These are phyloP conservation scores for Myoxocephalus aenaeus DNA, from an alignment of 2,797 vertebrate genomes.

Conservation along the genomic window DNA sequence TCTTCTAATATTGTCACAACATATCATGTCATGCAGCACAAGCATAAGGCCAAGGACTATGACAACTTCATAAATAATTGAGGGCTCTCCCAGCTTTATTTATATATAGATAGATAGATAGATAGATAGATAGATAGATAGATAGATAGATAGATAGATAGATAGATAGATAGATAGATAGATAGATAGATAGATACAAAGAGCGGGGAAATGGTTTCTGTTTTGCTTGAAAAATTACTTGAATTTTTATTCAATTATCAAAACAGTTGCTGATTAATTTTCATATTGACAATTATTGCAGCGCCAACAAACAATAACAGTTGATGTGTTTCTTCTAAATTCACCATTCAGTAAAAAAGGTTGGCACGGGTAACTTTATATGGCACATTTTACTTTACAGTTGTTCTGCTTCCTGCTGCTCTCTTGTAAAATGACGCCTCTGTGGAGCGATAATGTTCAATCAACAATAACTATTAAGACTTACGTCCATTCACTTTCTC, in stretches of 20 bases:
- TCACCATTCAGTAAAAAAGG: background rate
- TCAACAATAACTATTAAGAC: background rate
- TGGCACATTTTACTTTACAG: background rate
- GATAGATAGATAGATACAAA: background rate
- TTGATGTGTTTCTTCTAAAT: background rate
- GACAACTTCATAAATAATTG: background rate
- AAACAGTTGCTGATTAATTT: background rate
- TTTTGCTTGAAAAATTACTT: background rate
- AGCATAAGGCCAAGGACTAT: background rate
- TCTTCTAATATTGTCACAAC: background rate
- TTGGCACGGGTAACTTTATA: background rate
- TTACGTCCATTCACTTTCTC: background rate
- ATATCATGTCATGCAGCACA: background rate
- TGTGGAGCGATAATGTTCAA: background rate
- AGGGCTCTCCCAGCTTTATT: background rate
- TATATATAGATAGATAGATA: background rate
- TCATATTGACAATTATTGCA: background rate
- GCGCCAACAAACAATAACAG: background rate
- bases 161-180: conserved; percentile 21
- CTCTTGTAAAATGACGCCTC: no score
- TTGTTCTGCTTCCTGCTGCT: no score
- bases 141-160: background rate
- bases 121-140: conserved; percentile 15
- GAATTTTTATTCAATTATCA: background rate
- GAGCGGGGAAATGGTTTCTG: no score